phyloP scores from a whole-genome alignment of 2,797 vertebrate genomes.

The Cercopithecus petaurista region DNA sequence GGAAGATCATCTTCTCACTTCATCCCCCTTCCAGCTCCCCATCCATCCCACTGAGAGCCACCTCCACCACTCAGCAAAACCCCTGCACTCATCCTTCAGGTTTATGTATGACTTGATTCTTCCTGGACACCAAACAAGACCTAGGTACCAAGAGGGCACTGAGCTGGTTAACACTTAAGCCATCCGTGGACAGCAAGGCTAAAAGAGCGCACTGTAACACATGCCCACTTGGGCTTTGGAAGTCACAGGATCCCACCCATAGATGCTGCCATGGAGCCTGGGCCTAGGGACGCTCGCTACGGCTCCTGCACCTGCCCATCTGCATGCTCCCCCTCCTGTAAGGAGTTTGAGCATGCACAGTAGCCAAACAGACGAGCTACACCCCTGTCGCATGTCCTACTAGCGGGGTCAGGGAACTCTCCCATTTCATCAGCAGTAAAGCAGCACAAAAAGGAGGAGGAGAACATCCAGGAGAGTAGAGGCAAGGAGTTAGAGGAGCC shows the following conservation, averaged over 20 bases:
- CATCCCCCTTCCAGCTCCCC: not conserved
- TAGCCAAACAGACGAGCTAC: not conserved
- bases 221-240: not conserved
- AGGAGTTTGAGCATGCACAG: not conserved
- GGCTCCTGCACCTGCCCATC: not conserved
- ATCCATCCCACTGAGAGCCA: not conserved
- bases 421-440: not conserved
- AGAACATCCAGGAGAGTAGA: accelerated
- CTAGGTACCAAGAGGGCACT: not conserved
- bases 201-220: not conserved
- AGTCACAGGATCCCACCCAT: not conserved
- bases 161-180: not conserved
- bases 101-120: not conserved
- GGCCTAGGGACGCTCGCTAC: not conserved
- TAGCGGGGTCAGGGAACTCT: not conserved
- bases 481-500: not conserved
- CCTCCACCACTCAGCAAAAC: not conserved
- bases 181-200: not conserved
- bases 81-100: not conserved
- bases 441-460: not conserved
- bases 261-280: not conserved
- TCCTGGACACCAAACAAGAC: not conserved
- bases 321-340: not conserved
- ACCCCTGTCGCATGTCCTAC: not conserved
- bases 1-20: not conserved